Percentiles rank a stretch among this genome's conserved stretches.
phyloP scores from a whole-genome alignment of 2,797 vertebrate species.

The Brachyrhaphis roseni region DNA sequence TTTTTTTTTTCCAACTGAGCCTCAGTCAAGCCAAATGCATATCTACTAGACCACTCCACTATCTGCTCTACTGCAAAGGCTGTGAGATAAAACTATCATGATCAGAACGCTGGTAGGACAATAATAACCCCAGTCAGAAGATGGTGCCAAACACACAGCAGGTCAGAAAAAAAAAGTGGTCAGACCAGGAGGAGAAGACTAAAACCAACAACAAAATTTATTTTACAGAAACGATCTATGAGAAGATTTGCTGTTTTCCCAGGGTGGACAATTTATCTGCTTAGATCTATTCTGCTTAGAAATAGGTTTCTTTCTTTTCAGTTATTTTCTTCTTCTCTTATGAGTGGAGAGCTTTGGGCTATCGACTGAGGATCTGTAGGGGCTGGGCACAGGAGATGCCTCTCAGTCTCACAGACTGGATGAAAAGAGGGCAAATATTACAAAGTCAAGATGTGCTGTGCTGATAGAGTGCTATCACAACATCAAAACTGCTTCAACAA shows the following conservation, averaged over 20 bases:
- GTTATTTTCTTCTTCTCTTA: background rate
- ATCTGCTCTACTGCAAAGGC: background rate
- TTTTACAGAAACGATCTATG: background rate
- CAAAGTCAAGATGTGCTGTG: background rate
- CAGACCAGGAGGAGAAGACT: background rate
- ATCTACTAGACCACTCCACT: background rate
- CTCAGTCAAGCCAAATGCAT: background rate
- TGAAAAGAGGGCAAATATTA: background rate
- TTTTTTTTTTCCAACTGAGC: background rate
- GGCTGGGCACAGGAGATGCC: background rate
- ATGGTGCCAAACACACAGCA: background rate
- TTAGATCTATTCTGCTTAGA: background rate
- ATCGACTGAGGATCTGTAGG: background rate
- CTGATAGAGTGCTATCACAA: background rate
- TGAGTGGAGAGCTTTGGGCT: too few species aligned
- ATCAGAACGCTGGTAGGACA: background rate
- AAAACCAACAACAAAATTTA: background rate
- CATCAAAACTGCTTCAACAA: background rate
- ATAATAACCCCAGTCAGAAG: too few species aligned
- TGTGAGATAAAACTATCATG: background rate
- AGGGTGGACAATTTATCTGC: background rate
- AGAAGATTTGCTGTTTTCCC: background rate
- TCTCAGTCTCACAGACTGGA: background rate
- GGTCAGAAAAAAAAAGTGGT: background rate
- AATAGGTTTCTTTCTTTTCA: background rate